Conservation (phyloP, 2,888 invertebrate genomes). For the Spilarctia lutea region DNA sequence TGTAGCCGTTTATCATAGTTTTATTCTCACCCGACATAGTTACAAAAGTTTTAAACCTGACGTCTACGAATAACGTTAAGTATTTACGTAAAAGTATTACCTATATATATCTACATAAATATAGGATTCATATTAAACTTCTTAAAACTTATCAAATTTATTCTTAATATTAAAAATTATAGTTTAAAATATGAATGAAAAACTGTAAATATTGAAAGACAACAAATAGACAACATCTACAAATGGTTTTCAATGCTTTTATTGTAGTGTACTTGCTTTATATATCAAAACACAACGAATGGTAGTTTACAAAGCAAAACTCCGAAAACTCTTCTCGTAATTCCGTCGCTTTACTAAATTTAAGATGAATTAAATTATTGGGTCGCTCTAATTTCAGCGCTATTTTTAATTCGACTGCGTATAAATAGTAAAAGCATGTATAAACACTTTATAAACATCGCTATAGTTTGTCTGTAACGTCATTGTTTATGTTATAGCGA, state of each 20-base stretch:
- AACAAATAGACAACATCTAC: no score
- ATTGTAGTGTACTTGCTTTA: not conserved
- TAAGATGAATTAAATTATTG: constrained; percentile 6
- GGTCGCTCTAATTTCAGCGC: not conserved
- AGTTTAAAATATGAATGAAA: no score
- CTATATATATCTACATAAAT: no score
- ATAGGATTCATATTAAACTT: no score
- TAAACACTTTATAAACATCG: not conserved
- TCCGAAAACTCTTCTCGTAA: not conserved
- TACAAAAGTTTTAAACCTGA: no score
- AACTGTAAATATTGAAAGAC: no score
- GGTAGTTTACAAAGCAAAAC: not conserved
- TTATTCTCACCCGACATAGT: no score
- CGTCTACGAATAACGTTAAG: no score
- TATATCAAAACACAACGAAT: not conserved
- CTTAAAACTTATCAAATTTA: no score
- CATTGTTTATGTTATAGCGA: not conserved
- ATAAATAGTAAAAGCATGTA: constrained; percentile 3
- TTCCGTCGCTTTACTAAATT: not conserved
- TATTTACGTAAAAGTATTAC: no score
- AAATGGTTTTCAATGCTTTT: not conserved
- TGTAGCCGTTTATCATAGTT: no score
- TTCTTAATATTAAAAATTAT: no score
- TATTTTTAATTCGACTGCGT: constrained; percentile 9
- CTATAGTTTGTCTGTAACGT: not conserved